These are phyloP conservation scores for Mnemiopsis leidyi DNA, from an alignment of 37 sponge, comb jelly and placozoan genomes.

Conservation along the genomic window DNA sequence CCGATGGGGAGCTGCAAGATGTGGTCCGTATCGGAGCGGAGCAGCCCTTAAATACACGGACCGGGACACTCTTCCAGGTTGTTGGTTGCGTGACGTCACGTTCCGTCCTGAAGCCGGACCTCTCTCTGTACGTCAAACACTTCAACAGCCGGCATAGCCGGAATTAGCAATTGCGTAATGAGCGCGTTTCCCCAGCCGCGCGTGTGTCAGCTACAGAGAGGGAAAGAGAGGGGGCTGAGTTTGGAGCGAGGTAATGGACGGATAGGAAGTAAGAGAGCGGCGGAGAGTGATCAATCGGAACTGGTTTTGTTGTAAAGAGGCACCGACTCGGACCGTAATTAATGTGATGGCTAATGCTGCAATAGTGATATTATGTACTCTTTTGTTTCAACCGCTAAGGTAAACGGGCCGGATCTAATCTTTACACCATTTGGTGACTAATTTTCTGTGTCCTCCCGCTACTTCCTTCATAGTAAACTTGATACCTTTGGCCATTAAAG, in stretches of 20 bases:
- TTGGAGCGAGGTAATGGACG: no score
- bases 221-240: neutral
- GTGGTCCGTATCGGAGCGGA: no score
- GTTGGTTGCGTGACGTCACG: neutral
- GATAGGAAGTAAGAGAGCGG: neutral
- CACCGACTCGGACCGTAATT: no score
- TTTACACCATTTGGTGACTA: no score
- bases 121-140: neutral
- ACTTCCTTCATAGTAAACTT: no score
- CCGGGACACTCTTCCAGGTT: neutral
- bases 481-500: no score
- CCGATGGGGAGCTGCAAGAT: neutral
- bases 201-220: neutral
- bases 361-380: no score
- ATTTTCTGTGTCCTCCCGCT: no score
- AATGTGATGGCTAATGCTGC: no score
- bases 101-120: neutral
- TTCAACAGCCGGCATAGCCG: neutral
- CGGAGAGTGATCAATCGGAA: neutral
- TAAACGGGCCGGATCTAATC: no score
- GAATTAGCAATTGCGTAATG: neutral
- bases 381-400: no score
- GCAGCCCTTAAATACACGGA: neutral
- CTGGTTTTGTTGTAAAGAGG: no score
- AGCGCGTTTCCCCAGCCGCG: neutral